phyloP scores from a whole-genome alignment of 1,140 invertebrate genomes.

The Acromyrmex heyeri region DNA sequence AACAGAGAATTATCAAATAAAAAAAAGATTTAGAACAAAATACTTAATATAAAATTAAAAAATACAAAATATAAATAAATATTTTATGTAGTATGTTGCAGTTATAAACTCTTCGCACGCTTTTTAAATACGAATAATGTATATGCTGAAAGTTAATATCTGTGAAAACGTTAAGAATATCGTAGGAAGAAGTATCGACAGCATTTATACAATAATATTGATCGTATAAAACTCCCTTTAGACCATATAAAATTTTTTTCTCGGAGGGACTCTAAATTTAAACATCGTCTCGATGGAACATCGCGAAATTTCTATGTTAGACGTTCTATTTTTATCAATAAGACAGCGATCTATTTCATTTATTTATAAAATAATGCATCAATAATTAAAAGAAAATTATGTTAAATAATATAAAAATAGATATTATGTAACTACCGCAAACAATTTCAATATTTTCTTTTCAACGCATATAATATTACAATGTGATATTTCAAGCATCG shows the following conservation, averaged over 20 bases:
- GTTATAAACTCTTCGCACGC: not conserved
- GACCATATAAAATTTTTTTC: not conserved
- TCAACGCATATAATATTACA: not conserved
- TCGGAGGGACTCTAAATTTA: conserved; percentile 27
- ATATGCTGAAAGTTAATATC: not conserved
- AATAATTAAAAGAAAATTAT: not conserved
- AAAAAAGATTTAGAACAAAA: not conserved
- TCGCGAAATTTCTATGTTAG: conserved; percentile 1
- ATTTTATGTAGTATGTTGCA: not conserved
- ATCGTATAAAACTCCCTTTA: not conserved
- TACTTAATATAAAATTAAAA: not conserved
- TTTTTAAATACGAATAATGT: conserved; percentile 3
- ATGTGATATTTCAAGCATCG: not conserved
- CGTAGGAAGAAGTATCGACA: not conserved
- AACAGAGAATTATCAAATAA: not conserved
- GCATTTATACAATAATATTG: conserved; percentile 3
- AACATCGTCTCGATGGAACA: not conserved
- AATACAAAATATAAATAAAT: not conserved
- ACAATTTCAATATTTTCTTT: not conserved
- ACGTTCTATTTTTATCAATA: not conserved
- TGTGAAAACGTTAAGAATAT: not conserved
- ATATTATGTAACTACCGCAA: not conserved
- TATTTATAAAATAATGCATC: not conserved
- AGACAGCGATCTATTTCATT: not conserved
- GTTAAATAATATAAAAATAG: not conserved